Evolutionary conservation across 1,140 invertebrate species (phyloP), one percentile per base, ranked within the genome.

Genomic region (Ceratitis capitata): DNA sequence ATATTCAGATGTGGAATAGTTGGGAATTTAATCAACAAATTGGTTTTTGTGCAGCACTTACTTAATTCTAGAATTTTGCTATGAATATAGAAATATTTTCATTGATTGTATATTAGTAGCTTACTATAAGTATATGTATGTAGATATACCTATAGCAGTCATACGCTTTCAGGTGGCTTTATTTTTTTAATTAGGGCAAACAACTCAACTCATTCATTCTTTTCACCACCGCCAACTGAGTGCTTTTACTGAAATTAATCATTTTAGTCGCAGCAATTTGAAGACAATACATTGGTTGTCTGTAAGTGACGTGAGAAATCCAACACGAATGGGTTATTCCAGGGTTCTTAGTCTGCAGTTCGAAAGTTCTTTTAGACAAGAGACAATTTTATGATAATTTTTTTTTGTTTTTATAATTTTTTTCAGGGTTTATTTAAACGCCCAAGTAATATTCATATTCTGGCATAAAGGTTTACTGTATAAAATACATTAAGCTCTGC

Each of bases 181-280:
- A 56, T 56, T 56, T 23, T 23, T 56, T 3, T n/a, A n/a, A 5
- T n/a, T 53, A 19, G 16, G 16, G 14, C 58, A 64, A 64, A 12
- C 29, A 32, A 29, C 12, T 35, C 4, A 10, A 3, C 14, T 6
- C 61, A n/a, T 69, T 39, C 29, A 39, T 69, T 39, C n/a, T n/a
- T n/a, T n/a, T n/a, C n/a, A n/a, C n/a, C n/a, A n/a, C 29, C 32
- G 14, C 61, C n/a, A 19, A 29, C 39, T 69, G 32, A 69, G 39
- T 19, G 61, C 61, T 69, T 69, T 69, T 12, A 69, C 26, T 35
- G 32, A 69, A 69, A 69, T 69, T 69, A 69, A 69, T 69, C 61
- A 69, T 19, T 69, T 69, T 39, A 69, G 9, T 69, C 32, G 6
- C 16, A 69, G 39, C 61, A 69, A 69, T 69, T 69, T 29, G 6